Percentiles rank a stretch among this genome's conserved stretches.
Conservation (phyloP, 2,113 vertebrate genomes). For the Muntiacus muntjak region DNA sequence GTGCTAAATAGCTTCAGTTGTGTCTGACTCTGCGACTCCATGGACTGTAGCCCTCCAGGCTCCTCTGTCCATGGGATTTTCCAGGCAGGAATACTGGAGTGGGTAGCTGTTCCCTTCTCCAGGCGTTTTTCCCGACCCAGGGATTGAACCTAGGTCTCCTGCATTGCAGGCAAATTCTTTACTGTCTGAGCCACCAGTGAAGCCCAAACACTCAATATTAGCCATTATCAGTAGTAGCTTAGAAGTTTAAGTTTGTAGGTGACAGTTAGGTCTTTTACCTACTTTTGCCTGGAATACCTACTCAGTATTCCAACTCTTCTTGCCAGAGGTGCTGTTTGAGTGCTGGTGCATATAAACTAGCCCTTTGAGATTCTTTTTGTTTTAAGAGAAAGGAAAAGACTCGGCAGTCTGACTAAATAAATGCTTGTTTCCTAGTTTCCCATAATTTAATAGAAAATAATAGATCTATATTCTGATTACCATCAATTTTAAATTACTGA, state of each 20-base stretch:
- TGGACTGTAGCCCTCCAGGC: not conserved
- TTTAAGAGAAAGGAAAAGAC: not conserved
- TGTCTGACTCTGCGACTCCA: not conserved
- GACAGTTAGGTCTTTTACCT: not conserved
- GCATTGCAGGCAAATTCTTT: not conserved
- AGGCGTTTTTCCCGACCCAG: not conserved
- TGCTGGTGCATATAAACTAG: not conserved
- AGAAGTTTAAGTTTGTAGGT: not conserved
- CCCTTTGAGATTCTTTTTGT: not conserved
- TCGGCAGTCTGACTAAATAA: not conserved
- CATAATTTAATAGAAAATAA: conserved; percentile 4
- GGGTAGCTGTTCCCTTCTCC: not conserved
- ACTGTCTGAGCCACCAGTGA: not conserved
- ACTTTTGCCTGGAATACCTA: not conserved
- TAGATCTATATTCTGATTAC: not conserved
- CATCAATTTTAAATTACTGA: not conserved
- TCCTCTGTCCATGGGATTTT: not conserved
- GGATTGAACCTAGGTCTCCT: not conserved
- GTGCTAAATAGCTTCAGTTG: not conserved
- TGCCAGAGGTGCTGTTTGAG: not conserved
- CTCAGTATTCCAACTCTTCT: not conserved
- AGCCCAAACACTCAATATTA: not conserved
- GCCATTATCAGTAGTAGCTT: not conserved
- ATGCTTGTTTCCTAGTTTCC: not conserved
- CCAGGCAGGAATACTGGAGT: not conserved